Evolutionary conservation across 2,113 vertebrate genomes (phyloP).

Genomic region (Natator depressus): DNA sequence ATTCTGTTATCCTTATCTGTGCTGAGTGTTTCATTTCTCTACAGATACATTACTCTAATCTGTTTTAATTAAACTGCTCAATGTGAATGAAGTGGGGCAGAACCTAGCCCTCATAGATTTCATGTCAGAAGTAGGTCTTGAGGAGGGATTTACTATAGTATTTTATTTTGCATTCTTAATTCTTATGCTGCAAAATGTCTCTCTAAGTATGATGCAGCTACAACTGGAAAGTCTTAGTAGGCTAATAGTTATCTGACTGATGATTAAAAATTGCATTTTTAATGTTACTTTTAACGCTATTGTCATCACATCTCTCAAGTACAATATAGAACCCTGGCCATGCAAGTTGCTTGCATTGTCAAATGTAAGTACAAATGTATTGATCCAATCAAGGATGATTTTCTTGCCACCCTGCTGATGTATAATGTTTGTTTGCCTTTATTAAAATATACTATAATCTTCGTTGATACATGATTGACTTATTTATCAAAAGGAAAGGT

Average conservation of each 20-base stretch:
- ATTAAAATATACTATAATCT: constrained; percentile 5
- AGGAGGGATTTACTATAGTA: not conserved
- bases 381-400: not conserved
- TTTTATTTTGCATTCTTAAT: not conserved
- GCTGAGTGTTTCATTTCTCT: not conserved
- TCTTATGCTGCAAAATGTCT: not conserved
- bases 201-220: not conserved
- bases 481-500: not conserved
- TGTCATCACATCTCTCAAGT: constrained; percentile 6
- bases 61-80: not conserved
- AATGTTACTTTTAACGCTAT: not conserved
- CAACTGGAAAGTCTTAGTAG: not conserved
- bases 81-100: not conserved
- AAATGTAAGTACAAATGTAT: not conserved
- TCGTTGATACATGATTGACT: not conserved
- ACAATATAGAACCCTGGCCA: not conserved
- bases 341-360: not conserved
- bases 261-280: not conserved
- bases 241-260: not conserved
- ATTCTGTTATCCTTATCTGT: not conserved
- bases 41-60: not conserved
- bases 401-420: not conserved
- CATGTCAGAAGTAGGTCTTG: not conserved
- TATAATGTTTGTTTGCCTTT: not conserved
- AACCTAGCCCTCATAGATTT: not conserved